phyloP scores from a whole-genome alignment of 2,797 vertebrate genomes.

The Echiichthys vipera region DNA sequence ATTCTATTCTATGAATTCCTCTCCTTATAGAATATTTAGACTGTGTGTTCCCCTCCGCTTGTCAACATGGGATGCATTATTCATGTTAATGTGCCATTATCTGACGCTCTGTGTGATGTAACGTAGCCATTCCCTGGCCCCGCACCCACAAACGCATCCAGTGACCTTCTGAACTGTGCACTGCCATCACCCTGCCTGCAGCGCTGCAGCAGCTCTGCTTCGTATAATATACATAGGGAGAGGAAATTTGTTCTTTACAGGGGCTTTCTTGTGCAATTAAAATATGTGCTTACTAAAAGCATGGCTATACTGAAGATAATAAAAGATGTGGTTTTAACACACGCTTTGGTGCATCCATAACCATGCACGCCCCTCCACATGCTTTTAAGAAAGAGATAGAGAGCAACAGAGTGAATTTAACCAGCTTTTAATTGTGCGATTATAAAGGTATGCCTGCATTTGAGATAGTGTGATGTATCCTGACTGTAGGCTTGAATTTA shows the following conservation, averaged over 20 bases:
- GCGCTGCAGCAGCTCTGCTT: constrained; percentile 38
- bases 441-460: constrained; percentile 57
- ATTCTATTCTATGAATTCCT: constrained; percentile 75
- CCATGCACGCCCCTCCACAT: constrained; percentile 26
- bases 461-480: constrained; percentile 52
- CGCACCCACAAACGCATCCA: constrained; percentile 64
- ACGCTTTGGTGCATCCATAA: constrained; percentile 31
- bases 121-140: constrained; percentile 65
- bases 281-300: constrained; percentile 53
- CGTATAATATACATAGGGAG: constrained; percentile 13
- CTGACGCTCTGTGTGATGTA: constrained; percentile 79
- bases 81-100: constrained; percentile 82
- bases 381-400: constrained; percentile 47
- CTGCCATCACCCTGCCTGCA: constrained; percentile 52
- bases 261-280: constrained; percentile 63
- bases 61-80: constrained; percentile 82
- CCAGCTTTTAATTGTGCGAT: constrained; percentile 60
- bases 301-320: constrained; percentile 41
- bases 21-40: constrained; percentile 81
- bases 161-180: constrained; percentile 78
- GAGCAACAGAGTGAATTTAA: constrained; percentile 43
- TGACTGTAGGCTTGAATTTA: constrained; percentile 51
- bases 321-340: constrained; percentile 37
- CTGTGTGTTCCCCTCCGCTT: constrained; percentile 71
- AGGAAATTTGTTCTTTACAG: constrained; percentile 28